These are phyloP conservation scores for Chionomys nivalis DNA, from an alignment of 2,113 vertebrate species.

Conservation along the genomic window DNA sequence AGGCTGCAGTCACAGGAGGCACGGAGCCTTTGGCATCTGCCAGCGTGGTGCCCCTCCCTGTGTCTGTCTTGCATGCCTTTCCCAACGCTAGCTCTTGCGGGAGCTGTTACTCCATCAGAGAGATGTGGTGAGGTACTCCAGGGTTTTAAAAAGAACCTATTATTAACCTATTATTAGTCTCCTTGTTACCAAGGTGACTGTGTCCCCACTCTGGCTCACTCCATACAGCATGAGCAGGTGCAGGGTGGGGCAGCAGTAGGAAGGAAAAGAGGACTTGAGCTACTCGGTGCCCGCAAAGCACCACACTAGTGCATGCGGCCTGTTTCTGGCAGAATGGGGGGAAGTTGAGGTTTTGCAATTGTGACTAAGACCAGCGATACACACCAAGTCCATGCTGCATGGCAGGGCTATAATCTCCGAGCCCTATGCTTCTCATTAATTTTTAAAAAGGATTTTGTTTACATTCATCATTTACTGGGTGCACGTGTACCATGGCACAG, in stretches of 20 bases:
- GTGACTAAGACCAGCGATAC: rapidly evolving
- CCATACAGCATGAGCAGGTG: not conserved
- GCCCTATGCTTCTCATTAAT: not conserved
- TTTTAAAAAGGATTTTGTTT: not conserved
- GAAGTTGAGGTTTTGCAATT: not conserved
- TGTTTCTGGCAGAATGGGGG: not conserved
- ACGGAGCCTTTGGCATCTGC: not conserved
- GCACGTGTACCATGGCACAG: rapidly evolving
- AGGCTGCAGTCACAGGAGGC: not conserved
- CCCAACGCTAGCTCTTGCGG: not conserved
- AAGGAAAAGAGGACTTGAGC: not conserved
- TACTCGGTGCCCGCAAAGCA: rapidly evolving
- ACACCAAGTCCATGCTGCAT: not conserved
- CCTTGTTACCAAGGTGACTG: constrained; percentile 39
- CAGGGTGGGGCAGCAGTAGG: not conserved
- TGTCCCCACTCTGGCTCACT: constrained; percentile 20
- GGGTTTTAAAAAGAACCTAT: not conserved
- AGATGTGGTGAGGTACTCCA: not conserved
- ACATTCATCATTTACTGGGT: not conserved
- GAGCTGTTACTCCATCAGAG: constrained; percentile 11
- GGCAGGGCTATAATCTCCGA: not conserved
- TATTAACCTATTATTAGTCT: constrained; percentile 52
- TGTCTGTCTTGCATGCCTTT: not conserved
- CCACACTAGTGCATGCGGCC: rapidly evolving
- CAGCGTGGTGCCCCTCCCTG: rapidly evolving